A percentile compares a stretch with the other conserved stretches of the same genome.
Conservation (phyloP, 1,140 invertebrate genomes). For the Eumaeus atala region DNA sequence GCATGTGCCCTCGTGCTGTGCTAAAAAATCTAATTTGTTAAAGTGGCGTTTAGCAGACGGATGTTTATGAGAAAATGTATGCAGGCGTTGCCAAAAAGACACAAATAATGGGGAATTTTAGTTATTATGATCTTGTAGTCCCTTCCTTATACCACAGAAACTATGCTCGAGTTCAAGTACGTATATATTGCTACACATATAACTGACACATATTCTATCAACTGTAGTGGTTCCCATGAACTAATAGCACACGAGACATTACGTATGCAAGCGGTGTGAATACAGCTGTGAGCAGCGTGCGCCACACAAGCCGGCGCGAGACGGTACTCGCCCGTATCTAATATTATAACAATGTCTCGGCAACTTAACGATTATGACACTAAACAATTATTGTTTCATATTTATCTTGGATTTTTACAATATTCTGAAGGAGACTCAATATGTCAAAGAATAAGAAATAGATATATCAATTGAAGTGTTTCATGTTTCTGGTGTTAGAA, state of each 20-base stretch:
- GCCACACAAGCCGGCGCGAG: conserved; percentile 20
- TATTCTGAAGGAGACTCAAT: conserved; percentile 31
- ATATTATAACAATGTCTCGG: conserved; percentile 40
- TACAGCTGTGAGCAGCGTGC: background rate
- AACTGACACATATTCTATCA: too few species aligned
- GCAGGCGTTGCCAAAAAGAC: too few species aligned
- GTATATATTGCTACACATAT: too few species aligned
- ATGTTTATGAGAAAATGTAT: too few species aligned
- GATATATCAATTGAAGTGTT: background rate
- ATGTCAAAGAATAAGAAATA: conserved; percentile 29
- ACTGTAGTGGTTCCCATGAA: conserved; percentile 10
- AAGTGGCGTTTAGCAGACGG: too few species aligned
- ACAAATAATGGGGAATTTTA: too few species aligned
- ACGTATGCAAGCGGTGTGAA: conserved; percentile 41
- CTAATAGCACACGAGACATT: conserved; percentile 29
- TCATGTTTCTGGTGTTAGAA: too few species aligned
- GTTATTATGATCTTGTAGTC: too few species aligned
- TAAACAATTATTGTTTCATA: conserved; percentile 29
- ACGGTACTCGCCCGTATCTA: conserved; percentile 64
- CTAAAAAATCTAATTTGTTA: too few species aligned
- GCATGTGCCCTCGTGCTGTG: too few species aligned
- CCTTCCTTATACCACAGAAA: too few species aligned
- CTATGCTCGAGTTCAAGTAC: too few species aligned
- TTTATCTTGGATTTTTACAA: conserved; percentile 41
- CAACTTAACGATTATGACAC: conserved; percentile 36